Base-by-base conservation (phyloP, 2,888 invertebrate genomes). In the Cerastis leucographa region DNA sequence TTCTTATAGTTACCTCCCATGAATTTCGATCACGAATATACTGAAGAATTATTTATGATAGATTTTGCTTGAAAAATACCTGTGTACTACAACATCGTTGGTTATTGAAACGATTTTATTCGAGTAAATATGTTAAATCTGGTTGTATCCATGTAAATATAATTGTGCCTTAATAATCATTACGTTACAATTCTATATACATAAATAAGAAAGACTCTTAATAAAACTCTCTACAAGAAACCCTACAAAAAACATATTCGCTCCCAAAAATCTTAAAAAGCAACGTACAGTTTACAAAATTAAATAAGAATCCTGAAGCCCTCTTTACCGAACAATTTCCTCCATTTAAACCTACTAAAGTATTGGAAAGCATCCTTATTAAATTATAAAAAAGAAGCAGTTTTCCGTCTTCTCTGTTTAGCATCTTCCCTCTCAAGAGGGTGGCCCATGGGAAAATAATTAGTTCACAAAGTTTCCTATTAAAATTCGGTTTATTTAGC, bases 311-410 rank as follows among this genome's bases (percentile, higher is more conserved):
- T 90, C 87, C 90, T 91, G 91, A 79, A 90, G 87, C 85, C 88
- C 85, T 89, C 88, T 92, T 93, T 92, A 94, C 93, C 93, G 93
- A 95, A 94, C 92, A 95, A 93, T 95, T 95, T 94, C 92, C 94
- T 92, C 92, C 92, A 91, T 94, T 94, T 92, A 93, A 93, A 94
- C 91, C 91, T 94, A 95, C 95, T 95, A 95, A 95, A 94, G 93
- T 93, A 95, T 95, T 92, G 94, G 91, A 94, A 95, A 95, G 93
- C 90, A 94, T 92, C 92, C 92, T 94, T 94, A 95, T 95, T 95
- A 94, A 94, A 94, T 95, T 92, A 92, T 90, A 92, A 92, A 93
- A 87, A 88, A 80, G 78, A 76, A 86, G 84, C 84, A 84, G 83
- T 82, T 87, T 78, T 73, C 74, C 83, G 87, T 87, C 87, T 64